phyloP scores from a whole-genome alignment of 2,888 invertebrate genomes.

The Tiliacea aurago region DNA sequence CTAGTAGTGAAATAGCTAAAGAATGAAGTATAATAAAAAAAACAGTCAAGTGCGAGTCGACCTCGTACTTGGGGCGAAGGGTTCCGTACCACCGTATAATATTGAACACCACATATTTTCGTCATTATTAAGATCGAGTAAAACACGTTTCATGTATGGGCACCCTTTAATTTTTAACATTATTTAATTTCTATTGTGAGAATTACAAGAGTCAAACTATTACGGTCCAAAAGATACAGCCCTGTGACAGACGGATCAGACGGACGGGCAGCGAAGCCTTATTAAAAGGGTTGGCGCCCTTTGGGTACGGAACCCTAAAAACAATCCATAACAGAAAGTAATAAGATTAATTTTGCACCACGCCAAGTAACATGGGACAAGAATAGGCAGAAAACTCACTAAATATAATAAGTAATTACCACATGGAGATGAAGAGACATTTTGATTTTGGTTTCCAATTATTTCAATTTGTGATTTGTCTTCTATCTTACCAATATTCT shows the following conservation, averaged over 20 bases:
- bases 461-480: not conserved
- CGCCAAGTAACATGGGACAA: not conserved
- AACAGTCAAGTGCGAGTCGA: no score
- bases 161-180: not conserved
- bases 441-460: not conserved
- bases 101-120: not conserved
- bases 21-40: no score
- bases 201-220: not conserved
- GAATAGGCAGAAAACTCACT: not conserved
- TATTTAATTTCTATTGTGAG: not conserved
- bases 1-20: no score
- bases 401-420: conserved; percentile 41
- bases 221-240: not conserved
- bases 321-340: not conserved
- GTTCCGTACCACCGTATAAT: no score
- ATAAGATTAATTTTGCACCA: not conserved
- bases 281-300: not conserved
- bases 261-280: not conserved
- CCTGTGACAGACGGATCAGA: not conserved
- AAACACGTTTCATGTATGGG: not conserved
- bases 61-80: no score
- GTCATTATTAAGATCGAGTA: not conserved
- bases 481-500: conserved; percentile 11
- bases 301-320: not conserved
- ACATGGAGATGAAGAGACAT: conserved; percentile 6